Base-by-base conservation (phyloP, 2,888 invertebrate species). In the Unio delphinus region DNA sequence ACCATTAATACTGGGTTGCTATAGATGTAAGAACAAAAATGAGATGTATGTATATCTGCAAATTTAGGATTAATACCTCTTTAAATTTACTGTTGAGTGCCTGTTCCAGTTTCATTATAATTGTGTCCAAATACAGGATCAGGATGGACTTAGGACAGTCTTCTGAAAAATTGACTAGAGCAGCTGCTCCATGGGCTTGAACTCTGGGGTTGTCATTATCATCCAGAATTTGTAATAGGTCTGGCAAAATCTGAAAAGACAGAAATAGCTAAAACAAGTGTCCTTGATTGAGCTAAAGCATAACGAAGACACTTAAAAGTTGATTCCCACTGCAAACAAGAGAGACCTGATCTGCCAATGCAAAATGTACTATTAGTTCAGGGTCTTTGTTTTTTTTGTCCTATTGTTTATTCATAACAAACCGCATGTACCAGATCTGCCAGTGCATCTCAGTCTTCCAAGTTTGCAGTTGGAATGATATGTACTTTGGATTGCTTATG, bases 121-220 rank as follows among this genome's bases (percentile, higher is more conserved):
- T 94, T 30, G 94, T 94, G 84, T 97, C 95, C 75, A 99, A 92
- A 89, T 99, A 99, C 77, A 94, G 94, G 17, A 94, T 94, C 75
- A 99, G 92, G 82, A 99, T 96, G 83, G 94, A 93, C 90, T 99
- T 98, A 0, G 99, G 98, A 90, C 99, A 99, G 90, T 99, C 99
- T 92, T 99, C 99, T 87, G 97, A 97, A 91, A 99, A 99, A 91
- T 99, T 99, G 1, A 99, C 99, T 77, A 99, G 92, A 64, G 99
- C 99, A 66, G 99, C 99, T 62, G 98, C 94, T 62, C 94, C 94
- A 89, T 94, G 94, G 73, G 95, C 95, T 92, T 96, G 95, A 74
- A 99, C 99, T 81, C 99, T 93, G 0, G 99, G 98, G 90, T 96
- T 96, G 11, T 92, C 93, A 84, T 95, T 94, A 89, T 99, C 97